Conservation (phyloP, 2,113 vertebrate genomes). For the Columbina picui region DNA sequence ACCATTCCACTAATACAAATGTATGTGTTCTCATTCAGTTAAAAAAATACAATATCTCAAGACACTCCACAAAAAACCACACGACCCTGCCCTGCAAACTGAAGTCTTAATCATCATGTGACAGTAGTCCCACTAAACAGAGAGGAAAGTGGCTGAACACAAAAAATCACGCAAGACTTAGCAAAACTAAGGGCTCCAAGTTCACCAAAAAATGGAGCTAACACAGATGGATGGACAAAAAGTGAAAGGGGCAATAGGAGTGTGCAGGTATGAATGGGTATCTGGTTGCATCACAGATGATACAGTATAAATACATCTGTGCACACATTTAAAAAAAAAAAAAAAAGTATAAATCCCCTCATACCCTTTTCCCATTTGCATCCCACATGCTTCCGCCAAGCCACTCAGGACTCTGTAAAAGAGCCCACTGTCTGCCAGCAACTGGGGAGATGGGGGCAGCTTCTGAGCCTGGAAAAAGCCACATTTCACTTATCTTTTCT, state of each 20-base stretch:
- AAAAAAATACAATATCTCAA: not conserved
- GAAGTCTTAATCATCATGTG: not conserved
- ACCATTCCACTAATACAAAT: not conserved
- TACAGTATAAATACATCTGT: not conserved
- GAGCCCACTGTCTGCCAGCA: conserved; percentile 12
- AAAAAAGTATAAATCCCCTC: not conserved
- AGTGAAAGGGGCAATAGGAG: not conserved
- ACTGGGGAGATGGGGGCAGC: not conserved
- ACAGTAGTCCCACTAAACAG: not conserved
- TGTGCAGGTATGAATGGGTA: not conserved
- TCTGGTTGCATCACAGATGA: not conserved
- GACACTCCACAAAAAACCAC: not conserved
- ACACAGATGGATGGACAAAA: not conserved
- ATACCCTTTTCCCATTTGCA: not conserved
- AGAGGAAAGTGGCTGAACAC: not conserved
- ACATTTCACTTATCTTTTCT: conserved; percentile 55
- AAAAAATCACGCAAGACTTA: not conserved
- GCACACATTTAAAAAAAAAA: not conserved
- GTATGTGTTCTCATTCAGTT: accelerated
- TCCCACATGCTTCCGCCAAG: not conserved
- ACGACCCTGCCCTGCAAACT: not conserved
- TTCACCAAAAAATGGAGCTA: not conserved
- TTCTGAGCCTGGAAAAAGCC: conserved; percentile 21
- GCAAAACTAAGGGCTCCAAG: accelerated
- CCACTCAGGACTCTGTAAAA: not conserved